Evolutionary conservation across 2,797 vertebrate genomes (phyloP).

Genomic region (Chaetophractus vellerosus): DNA sequence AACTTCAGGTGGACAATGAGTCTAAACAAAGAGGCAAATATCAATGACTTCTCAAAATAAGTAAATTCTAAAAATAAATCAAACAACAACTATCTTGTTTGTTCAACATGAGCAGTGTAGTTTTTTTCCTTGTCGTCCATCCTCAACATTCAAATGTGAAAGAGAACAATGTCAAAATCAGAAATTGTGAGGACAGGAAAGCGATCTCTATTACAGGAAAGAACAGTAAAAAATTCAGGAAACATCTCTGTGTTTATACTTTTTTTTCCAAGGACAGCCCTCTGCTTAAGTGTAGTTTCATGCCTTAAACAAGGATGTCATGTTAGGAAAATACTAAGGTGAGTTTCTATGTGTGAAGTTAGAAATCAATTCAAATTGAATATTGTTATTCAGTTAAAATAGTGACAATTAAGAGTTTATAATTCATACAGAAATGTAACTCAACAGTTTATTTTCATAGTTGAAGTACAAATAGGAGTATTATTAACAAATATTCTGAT

Average conservation of each 20-base stretch:
- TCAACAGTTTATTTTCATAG: constrained; percentile 40
- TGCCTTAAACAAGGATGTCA: not conserved
- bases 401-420: constrained; percentile 47
- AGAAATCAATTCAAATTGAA: constrained; percentile 34
- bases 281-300: constrained; percentile 37
- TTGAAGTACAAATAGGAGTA: not conserved
- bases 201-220: not conserved
- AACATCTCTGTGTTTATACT: not conserved
- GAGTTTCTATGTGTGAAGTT: constrained; percentile 52
- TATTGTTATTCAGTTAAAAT: constrained; percentile 15
- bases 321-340: not conserved
- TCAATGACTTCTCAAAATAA: not conserved
- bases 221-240: not conserved
- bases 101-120: not conserved
- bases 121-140: not conserved
- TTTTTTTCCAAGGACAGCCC: not conserved
- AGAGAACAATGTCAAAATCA: not conserved
- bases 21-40: not conserved
- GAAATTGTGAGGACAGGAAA: not conserved
- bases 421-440: not conserved
- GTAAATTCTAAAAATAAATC: not conserved
- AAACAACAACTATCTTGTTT: not conserved
- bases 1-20: not conserved
- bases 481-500: constrained; percentile 31
- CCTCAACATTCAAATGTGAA: not conserved